phyloP scores from a whole-genome alignment of 2,113 vertebrate species.

The Potamarius usumacintae region DNA sequence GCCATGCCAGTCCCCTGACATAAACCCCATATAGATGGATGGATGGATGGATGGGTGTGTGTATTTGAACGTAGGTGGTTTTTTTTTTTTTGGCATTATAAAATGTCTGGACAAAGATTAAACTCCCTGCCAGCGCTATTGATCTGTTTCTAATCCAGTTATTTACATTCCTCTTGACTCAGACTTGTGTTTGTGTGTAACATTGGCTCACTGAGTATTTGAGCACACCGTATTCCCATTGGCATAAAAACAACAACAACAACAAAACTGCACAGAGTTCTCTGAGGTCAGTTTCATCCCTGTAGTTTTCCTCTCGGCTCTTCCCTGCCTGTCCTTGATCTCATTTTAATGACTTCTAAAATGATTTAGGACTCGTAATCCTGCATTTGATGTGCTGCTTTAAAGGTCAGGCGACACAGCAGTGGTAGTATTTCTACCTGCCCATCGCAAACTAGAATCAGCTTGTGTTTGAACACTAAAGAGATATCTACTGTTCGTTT shows the following conservation, averaged over 20 bases:
- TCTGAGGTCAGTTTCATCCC: constrained; percentile 57
- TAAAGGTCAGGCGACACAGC: constrained; percentile 49
- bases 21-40: not conserved
- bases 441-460: not conserved
- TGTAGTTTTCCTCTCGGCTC: constrained; percentile 24
- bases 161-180: constrained; percentile 57
- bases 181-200: constrained; percentile 20
- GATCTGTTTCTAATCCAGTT: constrained; percentile 52
- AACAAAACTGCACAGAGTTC: constrained; percentile 41
- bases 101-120: not conserved
- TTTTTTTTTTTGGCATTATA: not conserved
- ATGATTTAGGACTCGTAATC: constrained; percentile 44
- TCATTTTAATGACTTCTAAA: constrained; percentile 64
- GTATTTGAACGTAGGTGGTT: not conserved
- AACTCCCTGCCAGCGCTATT: constrained; percentile 14
- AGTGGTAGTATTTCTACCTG: constrained; percentile 15
- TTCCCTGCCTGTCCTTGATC: constrained; percentile 48
- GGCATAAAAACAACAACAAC: not conserved
- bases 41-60: not conserved
- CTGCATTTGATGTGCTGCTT: constrained; percentile 52
- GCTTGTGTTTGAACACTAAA: not conserved
- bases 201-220: constrained; percentile 34
- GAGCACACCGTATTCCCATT: not conserved
- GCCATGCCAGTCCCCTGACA: not conserved
- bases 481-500: not conserved